Evolutionary conservation across 2,113 vertebrate species (phyloP).

Genomic region (Cygnus atratus): DNA sequence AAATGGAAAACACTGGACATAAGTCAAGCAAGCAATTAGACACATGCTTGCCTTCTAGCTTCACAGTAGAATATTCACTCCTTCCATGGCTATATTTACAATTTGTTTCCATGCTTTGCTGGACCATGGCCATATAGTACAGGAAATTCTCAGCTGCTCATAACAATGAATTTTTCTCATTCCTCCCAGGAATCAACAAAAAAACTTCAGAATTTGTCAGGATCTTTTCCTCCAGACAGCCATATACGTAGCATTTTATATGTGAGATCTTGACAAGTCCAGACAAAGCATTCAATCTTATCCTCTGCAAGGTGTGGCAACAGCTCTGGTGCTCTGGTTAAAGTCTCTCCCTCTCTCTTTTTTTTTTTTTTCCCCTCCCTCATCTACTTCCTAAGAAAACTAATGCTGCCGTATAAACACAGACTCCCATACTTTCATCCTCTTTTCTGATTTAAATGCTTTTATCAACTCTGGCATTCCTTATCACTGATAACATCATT

Average conservation of each 20-base stretch:
- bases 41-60: not conserved
- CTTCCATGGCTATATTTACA: not conserved
- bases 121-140: not conserved
- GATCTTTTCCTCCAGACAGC: not conserved
- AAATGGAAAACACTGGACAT: not conserved
- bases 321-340: not conserved
- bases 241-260: not conserved
- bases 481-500: not conserved
- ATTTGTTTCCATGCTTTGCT: not conserved
- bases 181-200: not conserved
- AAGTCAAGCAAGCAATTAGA: not conserved
- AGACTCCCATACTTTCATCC: not conserved
- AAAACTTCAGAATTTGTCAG: not conserved
- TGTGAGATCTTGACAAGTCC: not conserved
- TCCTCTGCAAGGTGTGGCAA: not conserved
- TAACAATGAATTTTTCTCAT: not conserved
- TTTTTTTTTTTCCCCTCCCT: not conserved
- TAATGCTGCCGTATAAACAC: not conserved
- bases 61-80: not conserved
- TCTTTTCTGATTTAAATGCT: not conserved
- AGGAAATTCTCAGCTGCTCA: not conserved
- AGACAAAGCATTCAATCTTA: not conserved
- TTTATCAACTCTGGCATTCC: not conserved
- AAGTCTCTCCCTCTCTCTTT: not conserved
- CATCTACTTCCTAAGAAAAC: not conserved